Conservation (phyloP, 2,888 invertebrate genomes). For the Meteorus cinctellus region DNA sequence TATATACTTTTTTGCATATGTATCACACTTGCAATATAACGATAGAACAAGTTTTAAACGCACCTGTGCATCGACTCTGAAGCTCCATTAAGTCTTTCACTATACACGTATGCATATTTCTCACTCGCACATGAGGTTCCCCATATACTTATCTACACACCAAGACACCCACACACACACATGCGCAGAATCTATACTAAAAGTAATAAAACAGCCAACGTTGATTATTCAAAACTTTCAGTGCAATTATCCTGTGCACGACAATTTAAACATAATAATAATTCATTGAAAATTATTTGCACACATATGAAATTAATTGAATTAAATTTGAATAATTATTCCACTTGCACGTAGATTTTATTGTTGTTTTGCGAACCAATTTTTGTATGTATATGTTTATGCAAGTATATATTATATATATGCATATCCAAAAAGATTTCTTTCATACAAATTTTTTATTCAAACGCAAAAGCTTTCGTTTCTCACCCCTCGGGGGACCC, state of each 20-base stretch:
- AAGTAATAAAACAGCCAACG: not conserved
- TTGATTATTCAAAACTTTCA: not conserved
- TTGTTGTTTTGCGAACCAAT: no score
- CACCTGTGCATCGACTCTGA: slow-evolving; percentile 2
- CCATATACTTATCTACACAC: no score
- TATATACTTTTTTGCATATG: not conserved
- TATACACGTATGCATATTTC: not conserved
- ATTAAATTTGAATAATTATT: no score
- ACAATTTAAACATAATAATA: no score
- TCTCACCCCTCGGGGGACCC: not conserved
- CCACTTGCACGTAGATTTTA: no score
- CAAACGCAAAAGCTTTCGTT: not conserved
- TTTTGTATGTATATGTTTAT: no score
- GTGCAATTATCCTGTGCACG: not conserved
- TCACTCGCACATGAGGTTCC: not conserved
- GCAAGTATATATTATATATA: no score
- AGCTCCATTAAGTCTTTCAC: slow-evolving; percentile 5
- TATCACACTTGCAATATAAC: not conserved
- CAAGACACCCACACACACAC: no score
- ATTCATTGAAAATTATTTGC: no score
- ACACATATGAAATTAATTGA: no score
- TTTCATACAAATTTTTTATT: not conserved
- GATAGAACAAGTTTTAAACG: slow-evolving; percentile 10
- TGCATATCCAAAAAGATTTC: not conserved
- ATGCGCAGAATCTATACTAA: no score